Evolutionary conservation across 2,888 invertebrate genomes (phyloP), one percentile per base, ranked within the genome.

Genomic region (Barypeithes pellucidus): DNA sequence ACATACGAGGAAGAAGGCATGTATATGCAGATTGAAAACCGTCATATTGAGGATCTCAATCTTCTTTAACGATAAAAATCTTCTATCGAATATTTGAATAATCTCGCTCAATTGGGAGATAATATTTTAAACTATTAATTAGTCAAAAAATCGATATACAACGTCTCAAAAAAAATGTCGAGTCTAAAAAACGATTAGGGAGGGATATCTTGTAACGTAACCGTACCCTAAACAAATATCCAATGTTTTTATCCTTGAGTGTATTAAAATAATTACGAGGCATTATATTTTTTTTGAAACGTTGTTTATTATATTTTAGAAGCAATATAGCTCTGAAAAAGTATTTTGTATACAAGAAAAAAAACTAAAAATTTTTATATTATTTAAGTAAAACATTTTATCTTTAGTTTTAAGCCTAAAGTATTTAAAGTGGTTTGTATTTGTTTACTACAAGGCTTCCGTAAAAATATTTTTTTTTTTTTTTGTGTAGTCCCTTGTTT

Each of bases 1-100:
- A 93, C 95, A 0, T 96, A 96, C 83, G 94, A 95, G 85, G 96
- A 96, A 83, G 96, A 96, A 86, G 95, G 95, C 85, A 91, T 94
- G 87, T 93, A 93, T 85, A 92, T 94, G 88, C 92, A 92, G 0
- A 90, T 93, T 1, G 93, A 94, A 85, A 94, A 82, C 72, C 60
- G 69, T 16, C 61, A 68, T 59, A 24, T 70, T 14, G 67, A 74
- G 18, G 59, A 59, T 16, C 14, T 43, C 18, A 20, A 39, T 14
- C 9, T 67, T 22, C 16, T 59, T 54, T 66, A 54, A 66, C 50
- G 8, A 39, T 2, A 14, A 29, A 5, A 7, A 2, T 29, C 12
- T 4, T 50, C 20, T 3, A 22, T 14, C 29, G 29, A n/a, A 2
- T 14, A 24, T 20, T 14, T 29, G 2, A 29, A 20, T 52, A 8